A percentile compares a stretch with the other conserved stretches of the same genome.
These are phyloP conservation scores for Drosophila neotestacea DNA, from an alignment of 2,888 invertebrate genomes.

Conservation along the genomic window DNA sequence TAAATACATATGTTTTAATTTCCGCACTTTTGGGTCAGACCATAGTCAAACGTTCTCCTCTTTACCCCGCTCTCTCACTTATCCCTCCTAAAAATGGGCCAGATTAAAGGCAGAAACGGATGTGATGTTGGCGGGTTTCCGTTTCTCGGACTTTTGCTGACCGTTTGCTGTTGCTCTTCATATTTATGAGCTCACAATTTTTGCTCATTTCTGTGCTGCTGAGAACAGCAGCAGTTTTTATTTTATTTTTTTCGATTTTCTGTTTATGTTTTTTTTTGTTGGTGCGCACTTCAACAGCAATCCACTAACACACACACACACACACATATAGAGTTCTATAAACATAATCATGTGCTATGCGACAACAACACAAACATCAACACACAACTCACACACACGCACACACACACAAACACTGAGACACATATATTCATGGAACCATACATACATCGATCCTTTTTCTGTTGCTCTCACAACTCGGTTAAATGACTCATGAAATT, in stretches of 20 bases:
- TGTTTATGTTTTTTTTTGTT: conserved; percentile 64
- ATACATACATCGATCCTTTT: conserved; percentile 77
- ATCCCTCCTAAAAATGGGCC: conserved; percentile 34
- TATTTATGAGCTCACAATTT: conserved; percentile 61
- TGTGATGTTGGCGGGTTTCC: conserved; percentile 70
- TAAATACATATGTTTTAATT: conserved; percentile 81
- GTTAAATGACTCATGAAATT: conserved; percentile 81
- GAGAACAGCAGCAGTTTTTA: conserved; percentile 34
- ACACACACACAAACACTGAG: conserved; percentile 17
- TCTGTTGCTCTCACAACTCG: conserved; percentile 60
- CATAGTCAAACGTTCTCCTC: conserved; percentile 37
- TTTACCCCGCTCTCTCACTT: not conserved
- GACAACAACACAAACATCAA: conserved; percentile 41
- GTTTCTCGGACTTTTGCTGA: conserved; percentile 37
- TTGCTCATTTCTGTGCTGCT: conserved; percentile 36
- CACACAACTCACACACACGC: conserved; percentile 12
- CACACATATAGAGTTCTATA: conserved; percentile 53
- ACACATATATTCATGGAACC: conserved; percentile 31
- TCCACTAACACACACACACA: conserved; percentile 31
- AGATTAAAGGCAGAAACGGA: conserved; percentile 75
- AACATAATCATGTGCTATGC: conserved; percentile 72
- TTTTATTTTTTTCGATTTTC: conserved; percentile 69
- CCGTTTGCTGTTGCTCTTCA: conserved; percentile 33
- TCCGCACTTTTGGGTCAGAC: conserved; percentile 80
- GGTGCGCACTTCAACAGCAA: conserved; percentile 69